Base-by-base conservation (phyloP, 2,888 invertebrate species). In the Adineta ricciae region DNA sequence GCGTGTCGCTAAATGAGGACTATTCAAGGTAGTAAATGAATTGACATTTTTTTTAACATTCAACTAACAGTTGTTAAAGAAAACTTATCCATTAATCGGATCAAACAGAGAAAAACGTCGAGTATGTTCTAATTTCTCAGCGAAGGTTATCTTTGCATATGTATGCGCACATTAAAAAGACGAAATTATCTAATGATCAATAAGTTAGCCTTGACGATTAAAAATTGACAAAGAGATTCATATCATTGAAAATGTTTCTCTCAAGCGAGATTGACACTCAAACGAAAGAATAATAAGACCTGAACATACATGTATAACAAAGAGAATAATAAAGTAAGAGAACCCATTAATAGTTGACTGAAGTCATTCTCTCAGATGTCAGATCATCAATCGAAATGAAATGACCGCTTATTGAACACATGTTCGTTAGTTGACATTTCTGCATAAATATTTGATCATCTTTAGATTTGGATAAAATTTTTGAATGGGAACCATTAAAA, bases 401-500 rank as follows among this genome's bases (percentile, higher is more conserved):
- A 32, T 19, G 32, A 64, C 64, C 64, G 64, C 64, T 19, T 32
- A 64, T 64, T 64, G 32, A 64, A 32, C 64, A 64, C 32, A 64
- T 64, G 64, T 64, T 64, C 32, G 32, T 19, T 64, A 32, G 64
- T 64, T 64, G 50, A 19, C 50, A 50, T 16, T 16, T 50, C 19
- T 50, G 19, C 3, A 50, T 50, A 50, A 50, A 16, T 50, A 50
- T 50, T 50, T 50, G 11, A 16, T 16, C 19, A 2, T 50, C n/a
- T 50, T 16, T 78, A 85, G 85, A 85, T 84, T 38, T 85, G 19
- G 56, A 85, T 27, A 52, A 83, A 84, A 41, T 54, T 49, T 85
- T 85, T 38, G 85, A 85, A 50, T 84, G 84, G 85, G 84, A 85
- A 49, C 83, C 83, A 19, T 72, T 85, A 83, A 5, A 52, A 19